Evolutionary conservation across 23 tunicate species (phyloP), one percentile per base, ranked within the genome.

Genomic region (Botrylloides violaceus): DNA sequence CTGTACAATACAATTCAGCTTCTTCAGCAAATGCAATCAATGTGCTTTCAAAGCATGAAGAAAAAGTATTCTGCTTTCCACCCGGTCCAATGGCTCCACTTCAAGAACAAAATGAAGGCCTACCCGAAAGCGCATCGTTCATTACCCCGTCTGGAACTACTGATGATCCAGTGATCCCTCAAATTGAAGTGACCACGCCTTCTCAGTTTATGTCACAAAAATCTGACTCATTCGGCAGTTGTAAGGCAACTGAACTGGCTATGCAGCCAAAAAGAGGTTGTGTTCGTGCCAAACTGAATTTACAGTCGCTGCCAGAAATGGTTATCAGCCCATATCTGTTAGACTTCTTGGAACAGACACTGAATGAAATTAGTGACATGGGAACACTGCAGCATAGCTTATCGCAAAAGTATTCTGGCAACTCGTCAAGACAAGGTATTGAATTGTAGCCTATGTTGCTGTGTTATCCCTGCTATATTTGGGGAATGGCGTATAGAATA

Each of bases 301-400:
- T 90, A 37, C 90, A 90, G 49, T 83, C 97, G 2, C 85, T 90
- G 9, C 97, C 97, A 47, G 91, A 93, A 70, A 93, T 74, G 82
- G 73, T 78, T 47, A 93, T 93, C 66, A 78, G 85, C 59, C 98
- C 98, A 0, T 79, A 73, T 73, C 72, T 93, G 79, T 80, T 93
- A 21, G 98, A 93, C 61, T 93, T 80, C 58, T 61, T 93, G 78
- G 93, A 86, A 65, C 94, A 86, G 77, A 85, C 91, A 2, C 60
- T 93, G 4, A 64, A 73, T 24, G 76, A 31, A 43, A 29, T 90
- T 9, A 56, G 32, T 20, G 26, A 55, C 9, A 24, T 28, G 2
- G 29, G 0, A 19, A 43, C 74, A 0, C 74, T 30, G 1, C 20
- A 32, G 36, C 58, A 39, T 30, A 31, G 49, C 2, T 68, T 68